Base-by-base conservation (phyloP, 35 echinoderm and acorn worm genomes). In the Ophiothrix spiculata region DNA sequence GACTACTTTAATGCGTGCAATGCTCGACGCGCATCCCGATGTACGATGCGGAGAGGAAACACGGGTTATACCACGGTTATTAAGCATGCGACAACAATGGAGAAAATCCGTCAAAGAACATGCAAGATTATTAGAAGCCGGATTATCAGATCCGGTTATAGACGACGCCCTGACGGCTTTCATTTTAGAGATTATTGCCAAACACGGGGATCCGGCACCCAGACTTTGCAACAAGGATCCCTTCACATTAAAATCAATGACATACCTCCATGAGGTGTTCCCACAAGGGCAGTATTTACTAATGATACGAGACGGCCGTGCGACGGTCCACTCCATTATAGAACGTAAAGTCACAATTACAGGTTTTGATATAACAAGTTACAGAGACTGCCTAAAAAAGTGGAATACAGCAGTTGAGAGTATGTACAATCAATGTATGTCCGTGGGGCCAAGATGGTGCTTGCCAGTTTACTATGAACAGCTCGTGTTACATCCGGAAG, bases 151-250 rank as follows among this genome's bases (percentile, higher is more conserved):
- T 33, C 16, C 34, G 23, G 95, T 98, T 69, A 87, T 98, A 73
- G 91, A 98, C 36, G 91, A 98, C 38, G 95, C 95, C 19, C 80
- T 98, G 21, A 79, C 88, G 36, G 95, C 95, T 33, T 98, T 98
- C 76, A 98, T 98, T 29, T 85, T 98, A 74, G 95, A 98, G 75
- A 87, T 98, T 41, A 94, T 98, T 19, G 95, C 95, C 39, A 98
- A 98, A 78, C 95, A 98, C 40, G 95, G 95, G 4, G 83, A 77
- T 37, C 88, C 95, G 0, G 95, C 95, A 1, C 89, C 89, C 36
- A 83, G 95, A 25, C 92, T 98, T 31, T 98, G 95, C 46, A 98
- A 98, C 79, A 98, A 98, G 87, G 95, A 98, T 73, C 95, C 95
- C 15, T 94, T 98, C 75, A 85, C 90, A 8, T 76, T 98, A 35